Percentiles rank a stretch among this genome's conserved stretches.
phyloP scores from a whole-genome alignment of 2,888 invertebrate genomes.

The Phorcus lineatus region DNA sequence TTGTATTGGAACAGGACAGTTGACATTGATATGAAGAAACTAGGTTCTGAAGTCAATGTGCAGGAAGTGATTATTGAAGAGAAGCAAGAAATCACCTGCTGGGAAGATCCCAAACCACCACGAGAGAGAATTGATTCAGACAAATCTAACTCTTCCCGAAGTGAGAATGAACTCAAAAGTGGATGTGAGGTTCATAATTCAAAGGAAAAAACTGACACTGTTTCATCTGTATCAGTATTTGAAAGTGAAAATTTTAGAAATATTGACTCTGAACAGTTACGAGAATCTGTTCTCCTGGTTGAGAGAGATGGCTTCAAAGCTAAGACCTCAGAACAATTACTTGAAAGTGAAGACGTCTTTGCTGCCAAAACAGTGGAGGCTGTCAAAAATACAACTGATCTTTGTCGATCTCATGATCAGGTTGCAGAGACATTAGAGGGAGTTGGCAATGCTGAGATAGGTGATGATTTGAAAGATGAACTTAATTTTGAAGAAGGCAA shows the following conservation, averaged over 20 bases:
- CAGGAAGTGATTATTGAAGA: background rate
- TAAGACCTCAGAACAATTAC: background rate
- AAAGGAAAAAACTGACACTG: background rate
- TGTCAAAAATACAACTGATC: background rate
- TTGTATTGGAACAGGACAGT: no score
- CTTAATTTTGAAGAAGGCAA: no score
- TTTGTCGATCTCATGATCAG: background rate
- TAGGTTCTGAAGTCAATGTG: no score
- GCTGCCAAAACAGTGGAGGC: background rate
- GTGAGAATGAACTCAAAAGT: background rate
- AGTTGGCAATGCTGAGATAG: no score
- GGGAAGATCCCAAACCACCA: constrained; percentile 32
- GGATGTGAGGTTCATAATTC: background rate
- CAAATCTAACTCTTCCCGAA: background rate
- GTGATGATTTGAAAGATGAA: no score
- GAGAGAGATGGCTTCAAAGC: no score
- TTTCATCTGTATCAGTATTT: no score
- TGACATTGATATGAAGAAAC: no score
- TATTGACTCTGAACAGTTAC: no score
- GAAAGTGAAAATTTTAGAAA: no score
- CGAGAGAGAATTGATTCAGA: constrained; percentile 16
- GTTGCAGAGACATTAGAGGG: background rate
- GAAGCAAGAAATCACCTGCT: background rate
- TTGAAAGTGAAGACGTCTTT: background rate
- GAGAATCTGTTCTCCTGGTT: no score